Evolutionary conservation across 2,888 invertebrate genomes (phyloP).

Genomic region (Cryptus armator): DNA sequence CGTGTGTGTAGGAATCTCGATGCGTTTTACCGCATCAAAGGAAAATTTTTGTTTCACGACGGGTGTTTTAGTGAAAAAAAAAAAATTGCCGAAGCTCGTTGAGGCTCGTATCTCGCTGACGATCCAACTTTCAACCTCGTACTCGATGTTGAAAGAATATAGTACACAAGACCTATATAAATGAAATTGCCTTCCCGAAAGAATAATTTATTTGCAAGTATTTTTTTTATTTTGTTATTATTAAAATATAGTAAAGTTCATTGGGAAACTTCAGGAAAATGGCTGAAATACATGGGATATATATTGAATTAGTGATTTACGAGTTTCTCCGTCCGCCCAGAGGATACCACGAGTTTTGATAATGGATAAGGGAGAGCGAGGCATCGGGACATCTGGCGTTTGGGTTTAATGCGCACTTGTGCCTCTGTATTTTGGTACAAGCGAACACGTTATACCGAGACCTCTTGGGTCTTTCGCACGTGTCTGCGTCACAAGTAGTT

Average conservation of each 20-base stretch:
- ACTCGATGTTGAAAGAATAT: not conserved
- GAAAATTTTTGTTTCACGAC: slow-evolving; percentile 9
- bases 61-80: slow-evolving; percentile 36
- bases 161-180: not conserved
- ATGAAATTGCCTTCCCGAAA: too few species aligned
- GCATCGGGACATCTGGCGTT: slow-evolving; percentile 72
- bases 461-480: slow-evolving; percentile 45
- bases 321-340: slow-evolving; percentile 21
- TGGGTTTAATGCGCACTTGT: slow-evolving; percentile 74
- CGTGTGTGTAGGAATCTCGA: not conserved
- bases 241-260: not conserved
- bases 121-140: too few species aligned
- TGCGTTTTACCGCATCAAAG: slow-evolving; percentile 40
- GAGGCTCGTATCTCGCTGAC: too few species aligned
- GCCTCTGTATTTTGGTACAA: slow-evolving; percentile 70
- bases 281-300: slow-evolving; percentile 13
- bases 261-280: not conserved
- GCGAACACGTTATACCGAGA: slow-evolving; percentile 47
- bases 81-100: too few species aligned
- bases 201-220: not conserved
- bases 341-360: slow-evolving; percentile 66
- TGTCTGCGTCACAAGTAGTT: slow-evolving; percentile 54
- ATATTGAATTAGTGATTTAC: slow-evolving; percentile 46
- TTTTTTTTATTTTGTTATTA: not conserved
- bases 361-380: slow-evolving; percentile 67